A percentile compares a stretch with the other conserved stretches of the same genome.
Evolutionary conservation across 2,113 vertebrate genomes (phyloP).

Genomic region (Nothocercus nigrocapillus): DNA sequence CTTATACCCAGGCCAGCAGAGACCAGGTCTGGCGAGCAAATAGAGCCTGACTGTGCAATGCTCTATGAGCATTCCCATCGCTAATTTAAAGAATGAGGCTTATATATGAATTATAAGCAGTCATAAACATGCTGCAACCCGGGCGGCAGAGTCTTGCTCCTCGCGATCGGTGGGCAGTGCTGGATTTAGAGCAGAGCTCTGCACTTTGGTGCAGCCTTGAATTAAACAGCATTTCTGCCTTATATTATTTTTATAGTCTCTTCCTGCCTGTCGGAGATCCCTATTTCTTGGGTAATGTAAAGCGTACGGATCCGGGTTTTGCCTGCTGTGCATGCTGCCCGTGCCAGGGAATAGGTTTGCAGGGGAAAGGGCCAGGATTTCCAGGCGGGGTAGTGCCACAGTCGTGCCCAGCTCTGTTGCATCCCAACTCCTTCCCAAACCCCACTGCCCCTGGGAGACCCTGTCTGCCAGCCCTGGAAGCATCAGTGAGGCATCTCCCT

Average conservation of each 20-base stretch:
- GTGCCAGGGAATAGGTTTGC: neutral
- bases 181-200: slow-evolving; percentile 37
- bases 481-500: neutral
- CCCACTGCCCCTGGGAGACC: neutral
- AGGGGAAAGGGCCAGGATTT: neutral
- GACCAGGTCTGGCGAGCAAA: neutral
- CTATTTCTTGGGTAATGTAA: neutral
- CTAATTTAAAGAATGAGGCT: neutral
- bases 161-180: neutral
- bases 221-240: slow-evolving; percentile 20
- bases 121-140: neutral
- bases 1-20: neutral
- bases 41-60: neutral
- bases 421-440: neutral
- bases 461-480: neutral
- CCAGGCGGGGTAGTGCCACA: neutral
- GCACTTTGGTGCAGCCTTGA: neutral
- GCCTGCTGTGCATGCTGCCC: fast-evolving
- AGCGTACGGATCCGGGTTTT: neutral
- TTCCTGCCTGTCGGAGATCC: neutral
- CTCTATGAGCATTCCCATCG: neutral
- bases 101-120: neutral
- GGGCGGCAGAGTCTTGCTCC: slow-evolving; percentile 8
- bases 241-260: slow-evolving; percentile 47
- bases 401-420: neutral